Percentiles rank a stretch among this genome's conserved stretches.
These are phyloP conservation scores for Damaliscus lunatus DNA, from an alignment of 2,113 vertebrate species.

Conservation along the genomic window DNA sequence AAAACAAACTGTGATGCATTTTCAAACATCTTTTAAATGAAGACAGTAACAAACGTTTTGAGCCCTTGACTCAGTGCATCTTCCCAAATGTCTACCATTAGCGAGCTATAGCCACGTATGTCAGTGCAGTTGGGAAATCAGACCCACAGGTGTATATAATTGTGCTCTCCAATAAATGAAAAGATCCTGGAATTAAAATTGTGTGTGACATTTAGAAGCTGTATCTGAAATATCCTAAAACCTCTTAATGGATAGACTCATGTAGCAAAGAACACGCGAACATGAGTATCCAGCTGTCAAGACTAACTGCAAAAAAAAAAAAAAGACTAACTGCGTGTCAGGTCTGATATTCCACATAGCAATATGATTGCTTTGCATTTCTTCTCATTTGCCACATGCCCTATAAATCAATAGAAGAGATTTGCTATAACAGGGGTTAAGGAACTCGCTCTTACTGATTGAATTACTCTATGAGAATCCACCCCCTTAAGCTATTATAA, in stretches of 20 bases:
- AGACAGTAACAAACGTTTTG: background rate
- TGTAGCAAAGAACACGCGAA: background rate
- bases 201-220: conserved; percentile 19
- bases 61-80: background rate
- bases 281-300: background rate
- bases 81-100: background rate
- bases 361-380: conserved; percentile 36
- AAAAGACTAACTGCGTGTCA: background rate
- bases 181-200: background rate
- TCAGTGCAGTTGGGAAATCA: background rate
- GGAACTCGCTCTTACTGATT: conserved; percentile 28
- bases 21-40: background rate
- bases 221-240: background rate
- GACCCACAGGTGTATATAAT: background rate
- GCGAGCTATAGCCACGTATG: background rate
- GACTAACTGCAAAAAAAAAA: background rate
- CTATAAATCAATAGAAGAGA: conserved; percentile 53
- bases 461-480: conserved; percentile 44
- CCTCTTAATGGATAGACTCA: background rate
- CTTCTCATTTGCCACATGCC: conserved; percentile 34
- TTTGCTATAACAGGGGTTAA: conserved; percentile 51
- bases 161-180: background rate
- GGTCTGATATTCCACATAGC: background rate
- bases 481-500: conserved; percentile 44
- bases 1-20: background rate